These are phyloP conservation scores for Lasiurus borealis DNA, from an alignment of 2,113 vertebrate species.

Conservation along the genomic window DNA sequence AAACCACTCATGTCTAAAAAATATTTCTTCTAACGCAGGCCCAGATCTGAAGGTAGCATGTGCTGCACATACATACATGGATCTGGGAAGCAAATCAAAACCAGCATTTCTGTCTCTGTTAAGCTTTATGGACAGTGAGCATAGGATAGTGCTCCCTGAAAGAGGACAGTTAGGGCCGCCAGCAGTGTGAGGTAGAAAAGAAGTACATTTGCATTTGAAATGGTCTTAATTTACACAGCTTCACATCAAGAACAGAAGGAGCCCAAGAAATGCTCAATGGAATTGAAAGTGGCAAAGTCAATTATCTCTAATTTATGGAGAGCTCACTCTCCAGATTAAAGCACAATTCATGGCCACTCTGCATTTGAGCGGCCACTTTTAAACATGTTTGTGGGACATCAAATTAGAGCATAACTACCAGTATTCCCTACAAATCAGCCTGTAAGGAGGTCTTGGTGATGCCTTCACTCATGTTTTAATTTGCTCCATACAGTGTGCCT, in stretches of 20 bases:
- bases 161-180: neutral
- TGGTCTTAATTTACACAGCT: conserved; percentile 4
- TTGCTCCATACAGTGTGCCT: neutral
- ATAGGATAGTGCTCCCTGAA: neutral
- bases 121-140: neutral
- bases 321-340: neutral
- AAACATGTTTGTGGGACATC: neutral
- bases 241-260: neutral
- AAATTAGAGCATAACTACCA: neutral
- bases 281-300: neutral
- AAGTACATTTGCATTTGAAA: neutral
- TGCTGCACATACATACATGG: neutral
- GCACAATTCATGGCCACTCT: neutral
- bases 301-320: neutral
- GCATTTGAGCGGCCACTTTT: neutral
- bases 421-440: neutral
- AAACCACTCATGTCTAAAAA: neutral
- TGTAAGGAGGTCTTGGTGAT: no score
- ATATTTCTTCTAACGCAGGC: neutral
- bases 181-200: neutral
- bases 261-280: neutral
- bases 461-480: neutral
- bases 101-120: neutral
- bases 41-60: neutral
- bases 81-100: neutral